These are phyloP conservation scores for Marasmarcha lunaedactyla DNA, from an alignment of 2,888 invertebrate genomes.

Conservation along the genomic window DNA sequence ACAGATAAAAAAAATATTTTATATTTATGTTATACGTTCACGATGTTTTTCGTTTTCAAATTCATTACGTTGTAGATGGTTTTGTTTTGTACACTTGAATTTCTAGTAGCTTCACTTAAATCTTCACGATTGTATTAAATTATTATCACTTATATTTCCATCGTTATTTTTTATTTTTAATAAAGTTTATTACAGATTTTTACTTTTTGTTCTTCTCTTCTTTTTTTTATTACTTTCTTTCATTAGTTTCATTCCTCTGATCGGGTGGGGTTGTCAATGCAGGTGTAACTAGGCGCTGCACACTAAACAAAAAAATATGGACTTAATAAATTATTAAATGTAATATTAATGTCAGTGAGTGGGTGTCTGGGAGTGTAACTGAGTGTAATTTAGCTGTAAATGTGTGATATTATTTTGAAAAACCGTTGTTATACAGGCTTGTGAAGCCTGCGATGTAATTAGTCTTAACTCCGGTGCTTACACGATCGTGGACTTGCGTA, in stretches of 20 bases:
- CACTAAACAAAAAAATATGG: slow-evolving; percentile 35
- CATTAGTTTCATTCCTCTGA: slow-evolving; percentile 6
- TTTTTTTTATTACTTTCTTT: slow-evolving; percentile 31
- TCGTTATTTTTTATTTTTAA: slow-evolving; percentile 34
- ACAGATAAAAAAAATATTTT: too few relatives aligned
- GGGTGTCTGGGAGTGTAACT: slow-evolving; percentile 32
- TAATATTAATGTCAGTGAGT: slow-evolving; percentile 39
- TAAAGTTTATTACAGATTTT: slow-evolving; percentile 38
- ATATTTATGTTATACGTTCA: too few relatives aligned
- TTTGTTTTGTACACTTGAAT: background rate
- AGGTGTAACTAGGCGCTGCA: slow-evolving; percentile 64
- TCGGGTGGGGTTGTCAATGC: slow-evolving; percentile 61
- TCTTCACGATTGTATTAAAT: background rate
- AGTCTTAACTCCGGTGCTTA: slow-evolving; percentile 68
- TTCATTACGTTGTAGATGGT: slow-evolving; percentile 7
- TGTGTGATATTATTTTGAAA: slow-evolving; percentile 67
- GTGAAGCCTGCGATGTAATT: slow-evolving; percentile 64
- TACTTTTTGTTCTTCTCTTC: slow-evolving; percentile 33
- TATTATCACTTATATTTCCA: background rate
- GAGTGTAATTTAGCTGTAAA: slow-evolving; percentile 58
- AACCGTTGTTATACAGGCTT: slow-evolving; percentile 53
- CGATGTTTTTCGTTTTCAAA: too few relatives aligned
- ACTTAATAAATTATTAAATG: slow-evolving; percentile 31
- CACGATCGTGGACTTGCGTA: slow-evolving; percentile 66
- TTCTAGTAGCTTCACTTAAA: too few relatives aligned